Evolutionary conservation across 2,113 vertebrate species (phyloP).

Genomic region (Hassar affinis): DNA sequence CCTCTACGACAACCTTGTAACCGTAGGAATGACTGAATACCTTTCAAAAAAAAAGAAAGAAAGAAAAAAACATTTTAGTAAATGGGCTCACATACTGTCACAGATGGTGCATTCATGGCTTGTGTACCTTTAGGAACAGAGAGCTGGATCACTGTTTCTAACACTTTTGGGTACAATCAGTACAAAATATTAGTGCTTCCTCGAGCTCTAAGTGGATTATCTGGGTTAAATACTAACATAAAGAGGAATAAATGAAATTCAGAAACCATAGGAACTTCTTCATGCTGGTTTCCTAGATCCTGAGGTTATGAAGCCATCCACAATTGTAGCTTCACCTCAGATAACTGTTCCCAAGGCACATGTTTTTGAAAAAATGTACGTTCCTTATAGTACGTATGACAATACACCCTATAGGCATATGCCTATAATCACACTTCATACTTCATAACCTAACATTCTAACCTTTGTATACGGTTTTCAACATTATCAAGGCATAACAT

Average conservation of each 20-base stretch:
- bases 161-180: background rate
- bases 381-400: background rate
- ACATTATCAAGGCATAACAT: background rate
- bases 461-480: background rate
- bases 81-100: background rate
- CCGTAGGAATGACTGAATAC: background rate
- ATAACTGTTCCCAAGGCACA: background rate
- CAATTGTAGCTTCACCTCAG: background rate
- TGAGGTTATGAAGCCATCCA: background rate
- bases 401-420: background rate
- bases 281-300: background rate
- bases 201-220: constrained; percentile 10
- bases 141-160: background rate
- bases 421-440: background rate
- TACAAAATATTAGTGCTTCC: background rate
- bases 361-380: too few species aligned
- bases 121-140: constrained; percentile 6
- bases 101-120: background rate
- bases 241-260: constrained; percentile 15
- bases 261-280: background rate
- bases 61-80: background rate
- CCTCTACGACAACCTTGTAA: background rate
- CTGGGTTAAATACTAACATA: background rate
- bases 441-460: background rate
- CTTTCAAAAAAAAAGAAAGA: background rate